Conservation (phyloP, 2,113 vertebrate genomes). For the Tiliqua scincoides region DNA sequence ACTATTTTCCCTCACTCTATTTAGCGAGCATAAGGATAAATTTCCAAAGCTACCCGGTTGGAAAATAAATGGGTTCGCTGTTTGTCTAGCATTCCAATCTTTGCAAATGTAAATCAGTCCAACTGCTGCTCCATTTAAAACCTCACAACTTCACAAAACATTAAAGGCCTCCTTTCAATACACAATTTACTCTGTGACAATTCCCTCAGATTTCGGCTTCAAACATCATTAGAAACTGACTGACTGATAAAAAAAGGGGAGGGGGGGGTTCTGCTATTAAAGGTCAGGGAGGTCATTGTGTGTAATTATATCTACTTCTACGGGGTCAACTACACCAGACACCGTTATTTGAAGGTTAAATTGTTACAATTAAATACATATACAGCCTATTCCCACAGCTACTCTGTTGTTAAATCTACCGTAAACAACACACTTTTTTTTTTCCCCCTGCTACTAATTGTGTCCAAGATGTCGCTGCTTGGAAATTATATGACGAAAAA, state of each 20-base stretch:
- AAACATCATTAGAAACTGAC: conserved; percentile 82
- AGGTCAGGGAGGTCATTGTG: conserved; percentile 75
- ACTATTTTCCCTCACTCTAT: conserved; percentile 79
- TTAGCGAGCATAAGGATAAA: conserved; percentile 83
- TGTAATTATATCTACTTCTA: conserved; percentile 83
- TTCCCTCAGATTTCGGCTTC: conserved; percentile 79
- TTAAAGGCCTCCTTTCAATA: conserved; percentile 82
- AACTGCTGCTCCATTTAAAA: conserved; percentile 79
- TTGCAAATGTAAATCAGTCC: conserved; percentile 83
- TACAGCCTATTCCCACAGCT: conserved; percentile 73
- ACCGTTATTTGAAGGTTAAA: conserved; percentile 83
- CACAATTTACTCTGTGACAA: conserved; percentile 84
- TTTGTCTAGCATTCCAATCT: conserved; percentile 85
- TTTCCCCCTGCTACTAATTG: conserved; percentile 76
- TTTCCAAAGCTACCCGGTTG: conserved; percentile 82
- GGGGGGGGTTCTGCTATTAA: conserved; percentile 61
- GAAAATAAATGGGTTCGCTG: conserved; percentile 82
- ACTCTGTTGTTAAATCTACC: conserved; percentile 77
- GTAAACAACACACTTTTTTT: conserved; percentile 74
- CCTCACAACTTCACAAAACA: conserved; percentile 84
- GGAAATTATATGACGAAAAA: conserved; percentile 71
- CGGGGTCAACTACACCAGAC: conserved; percentile 78
- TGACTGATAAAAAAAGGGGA: conserved; percentile 81
- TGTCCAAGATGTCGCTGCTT: conserved; percentile 71
- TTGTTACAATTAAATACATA: conserved; percentile 87